Conservation (phyloP, 2,888 invertebrate species). For the Xestia sexstrigata region DNA sequence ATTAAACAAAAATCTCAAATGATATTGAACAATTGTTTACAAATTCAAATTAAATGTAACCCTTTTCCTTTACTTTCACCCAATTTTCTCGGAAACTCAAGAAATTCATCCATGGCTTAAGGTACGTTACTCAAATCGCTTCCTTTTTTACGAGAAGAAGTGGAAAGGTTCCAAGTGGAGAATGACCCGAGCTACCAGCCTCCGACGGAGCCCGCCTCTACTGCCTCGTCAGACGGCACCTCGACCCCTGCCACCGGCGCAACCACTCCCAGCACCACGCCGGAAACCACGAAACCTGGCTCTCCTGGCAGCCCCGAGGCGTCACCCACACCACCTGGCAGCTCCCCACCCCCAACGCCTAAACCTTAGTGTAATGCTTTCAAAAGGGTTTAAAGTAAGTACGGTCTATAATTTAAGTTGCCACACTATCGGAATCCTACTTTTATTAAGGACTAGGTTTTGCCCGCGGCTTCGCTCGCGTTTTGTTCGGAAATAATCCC, state of each 20-base stretch:
- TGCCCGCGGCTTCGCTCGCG: too few species aligned
- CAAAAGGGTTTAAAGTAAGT: constrained; percentile 38
- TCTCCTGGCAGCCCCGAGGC: constrained; percentile 1
- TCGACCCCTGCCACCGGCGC: constrained; percentile 8
- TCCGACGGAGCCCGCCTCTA: neutral
- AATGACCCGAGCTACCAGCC: neutral
- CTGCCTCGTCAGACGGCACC: constrained; percentile 27
- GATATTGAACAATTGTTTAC: constrained; percentile 77
- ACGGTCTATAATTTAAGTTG: neutral
- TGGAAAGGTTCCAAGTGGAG: constrained; percentile 71
- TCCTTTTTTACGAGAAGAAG: constrained; percentile 78
- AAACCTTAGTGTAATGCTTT: neutral
- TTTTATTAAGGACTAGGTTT: neutral
- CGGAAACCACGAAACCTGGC: constrained; percentile 9
- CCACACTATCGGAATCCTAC: neutral
- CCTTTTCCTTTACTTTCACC: constrained; percentile 32
- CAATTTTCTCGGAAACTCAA: constrained; percentile 72
- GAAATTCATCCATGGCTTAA: constrained; percentile 44
- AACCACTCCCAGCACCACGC: neutral
- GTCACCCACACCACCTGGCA: neutral
- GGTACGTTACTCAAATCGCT: constrained; percentile 65
- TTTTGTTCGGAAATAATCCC: too few species aligned
- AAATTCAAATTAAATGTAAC: constrained; percentile 62
- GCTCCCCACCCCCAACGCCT: neutral
- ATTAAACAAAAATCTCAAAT: constrained; percentile 19